Evolutionary conservation across 2,888 invertebrate genomes (phyloP).

Genomic region (Temnothorax unifasciatus): DNA sequence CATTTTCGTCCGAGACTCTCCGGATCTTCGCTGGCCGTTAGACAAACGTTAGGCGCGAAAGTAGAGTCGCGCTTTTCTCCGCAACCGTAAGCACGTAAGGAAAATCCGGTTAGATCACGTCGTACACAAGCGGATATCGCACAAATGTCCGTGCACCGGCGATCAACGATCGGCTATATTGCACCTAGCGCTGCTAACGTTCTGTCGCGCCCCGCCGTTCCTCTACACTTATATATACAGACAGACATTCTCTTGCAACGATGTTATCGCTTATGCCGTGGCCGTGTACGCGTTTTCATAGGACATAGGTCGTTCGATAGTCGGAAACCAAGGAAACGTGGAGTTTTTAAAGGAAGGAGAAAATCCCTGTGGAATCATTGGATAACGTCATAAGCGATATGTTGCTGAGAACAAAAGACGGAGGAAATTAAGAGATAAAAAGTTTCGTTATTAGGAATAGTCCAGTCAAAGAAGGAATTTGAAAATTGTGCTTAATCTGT

Average conservation of each 20-base stretch:
- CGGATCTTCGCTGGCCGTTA: neutral
- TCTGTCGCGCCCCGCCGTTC: constrained; percentile 13
- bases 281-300: neutral
- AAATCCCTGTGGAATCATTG: neutral
- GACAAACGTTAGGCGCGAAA: neutral
- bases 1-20: neutral
- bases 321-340: neutral
- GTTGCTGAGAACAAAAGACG: neutral
- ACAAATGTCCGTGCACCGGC: neutral
- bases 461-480: neutral
- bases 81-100: neutral
- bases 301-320: neutral
- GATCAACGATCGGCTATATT: neutral
- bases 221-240: constrained; percentile 29
- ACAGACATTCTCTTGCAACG: neutral
- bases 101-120: constrained; percentile 9
- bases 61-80: neutral
- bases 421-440: neutral
- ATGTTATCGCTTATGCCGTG: constrained; percentile 30
- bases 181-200: constrained; percentile 31
- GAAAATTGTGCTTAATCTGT: neutral
- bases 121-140: neutral
- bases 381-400: constrained; percentile 4
- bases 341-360: neutral
- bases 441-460: neutral